Evolutionary conservation across 2,797 vertebrate genomes (phyloP).

Genomic region (Stomatorhinus walkeri): DNA sequence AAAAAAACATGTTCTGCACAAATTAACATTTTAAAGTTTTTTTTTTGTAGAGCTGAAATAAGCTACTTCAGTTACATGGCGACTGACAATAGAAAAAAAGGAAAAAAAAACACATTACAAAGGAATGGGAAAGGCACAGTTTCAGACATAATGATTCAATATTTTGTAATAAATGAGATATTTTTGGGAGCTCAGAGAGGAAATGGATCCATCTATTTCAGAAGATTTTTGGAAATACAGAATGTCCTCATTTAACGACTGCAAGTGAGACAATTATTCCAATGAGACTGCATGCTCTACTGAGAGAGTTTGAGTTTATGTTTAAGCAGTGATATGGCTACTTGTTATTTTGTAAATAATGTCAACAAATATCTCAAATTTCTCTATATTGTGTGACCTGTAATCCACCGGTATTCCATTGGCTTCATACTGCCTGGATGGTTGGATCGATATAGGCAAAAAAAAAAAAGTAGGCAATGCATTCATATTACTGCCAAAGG

Average conservation of each 20-base stretch:
- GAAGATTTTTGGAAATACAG: background rate
- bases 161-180: conserved; percentile 20
- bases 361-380: background rate
- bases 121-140: background rate
- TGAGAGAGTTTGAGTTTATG: background rate
- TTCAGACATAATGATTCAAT: conserved; percentile 19
- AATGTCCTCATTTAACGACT: conserved; percentile 10
- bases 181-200: conserved; percentile 9
- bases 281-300: background rate
- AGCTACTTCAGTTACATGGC: background rate
- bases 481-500: background rate
- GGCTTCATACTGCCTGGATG: background rate
- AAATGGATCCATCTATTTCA: conserved; percentile 12
- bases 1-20: background rate
- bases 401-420: background rate
- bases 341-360: background rate
- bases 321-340: background rate
- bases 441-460: background rate
- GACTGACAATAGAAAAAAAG: background rate
- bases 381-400: background rate
- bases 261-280: background rate
- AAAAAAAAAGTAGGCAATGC: background rate
- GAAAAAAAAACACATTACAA: conserved; percentile 3
- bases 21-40: conserved; percentile 16
- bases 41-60: background rate